Percentiles rank a stretch among this genome's conserved stretches.
These are phyloP conservation scores for Gymnorhina tibicen DNA, from an alignment of 2,113 vertebrate genomes.

Conservation along the genomic window DNA sequence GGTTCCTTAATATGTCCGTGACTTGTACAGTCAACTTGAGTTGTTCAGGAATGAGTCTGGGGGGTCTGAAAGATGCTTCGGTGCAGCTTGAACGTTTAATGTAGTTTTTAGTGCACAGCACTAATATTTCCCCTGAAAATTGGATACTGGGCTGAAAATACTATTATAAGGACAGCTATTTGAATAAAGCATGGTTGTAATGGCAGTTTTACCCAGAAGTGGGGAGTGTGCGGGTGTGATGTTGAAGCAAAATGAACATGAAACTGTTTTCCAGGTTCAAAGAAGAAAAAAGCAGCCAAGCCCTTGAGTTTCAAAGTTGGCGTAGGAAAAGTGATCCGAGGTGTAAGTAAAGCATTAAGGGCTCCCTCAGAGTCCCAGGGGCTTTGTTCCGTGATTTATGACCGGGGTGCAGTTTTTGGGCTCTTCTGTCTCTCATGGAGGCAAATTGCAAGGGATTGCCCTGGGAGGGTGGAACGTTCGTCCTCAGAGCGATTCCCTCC, in stretches of 20 bases:
- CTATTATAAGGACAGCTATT: accelerated
- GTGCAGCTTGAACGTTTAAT: neutral
- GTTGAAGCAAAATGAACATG: neutral
- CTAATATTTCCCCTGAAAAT: neutral
- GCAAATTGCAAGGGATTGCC: accelerated
- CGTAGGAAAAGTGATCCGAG: constrained; percentile 91
- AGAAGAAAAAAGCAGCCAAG: constrained; percentile 93
- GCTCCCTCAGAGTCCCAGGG: accelerated
- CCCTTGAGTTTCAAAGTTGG: constrained; percentile 95
- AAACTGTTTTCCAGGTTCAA: constrained; percentile 78
- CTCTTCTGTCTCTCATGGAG: neutral
- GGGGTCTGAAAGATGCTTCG: neutral
- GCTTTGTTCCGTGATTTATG: accelerated
- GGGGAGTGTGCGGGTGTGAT: neutral
- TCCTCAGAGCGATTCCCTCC: accelerated
- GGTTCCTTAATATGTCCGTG: neutral
- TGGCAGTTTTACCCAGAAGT: neutral
- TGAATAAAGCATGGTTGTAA: accelerated
- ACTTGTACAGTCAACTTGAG: accelerated
- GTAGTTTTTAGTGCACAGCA: neutral
- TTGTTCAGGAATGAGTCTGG: neutral
- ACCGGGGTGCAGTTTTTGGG: accelerated
- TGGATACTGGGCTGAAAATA: neutral
- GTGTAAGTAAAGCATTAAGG: constrained; percentile 73
- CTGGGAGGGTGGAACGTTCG: accelerated